phyloP scores from a whole-genome alignment of 2,888 invertebrate genomes.

The Limenitis camilla region DNA sequence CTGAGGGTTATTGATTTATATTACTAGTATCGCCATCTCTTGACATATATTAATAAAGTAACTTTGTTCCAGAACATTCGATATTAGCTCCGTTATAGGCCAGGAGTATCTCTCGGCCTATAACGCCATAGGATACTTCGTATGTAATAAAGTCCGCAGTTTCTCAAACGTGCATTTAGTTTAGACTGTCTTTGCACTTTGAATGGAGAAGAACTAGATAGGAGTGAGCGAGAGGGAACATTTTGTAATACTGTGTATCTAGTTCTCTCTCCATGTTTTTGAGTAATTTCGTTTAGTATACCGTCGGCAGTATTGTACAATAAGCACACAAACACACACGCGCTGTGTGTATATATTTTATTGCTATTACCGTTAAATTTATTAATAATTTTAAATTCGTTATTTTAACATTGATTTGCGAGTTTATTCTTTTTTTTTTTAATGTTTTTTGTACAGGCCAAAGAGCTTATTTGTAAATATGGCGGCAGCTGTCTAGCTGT shows the following conservation, averaged over 20 bases:
- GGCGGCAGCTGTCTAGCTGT: slow-evolving; percentile 57
- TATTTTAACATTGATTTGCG: slow-evolving; percentile 55
- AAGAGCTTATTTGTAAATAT: slow-evolving; percentile 72
- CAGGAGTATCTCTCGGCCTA: slow-evolving; percentile 12
- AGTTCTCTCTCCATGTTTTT: neutral
- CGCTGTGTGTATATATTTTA: slow-evolving; percentile 42
- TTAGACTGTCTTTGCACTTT: slow-evolving; percentile 14
- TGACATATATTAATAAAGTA: no score
- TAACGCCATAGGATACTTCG: slow-evolving; percentile 19
- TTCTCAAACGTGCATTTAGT: slow-evolving; percentile 36
- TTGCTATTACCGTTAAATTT: slow-evolving; percentile 54
- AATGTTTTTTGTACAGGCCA: slow-evolving; percentile 66
- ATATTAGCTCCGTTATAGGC: slow-evolving; percentile 6
- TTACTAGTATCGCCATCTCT: no score
- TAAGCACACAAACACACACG: slow-evolving; percentile 29
- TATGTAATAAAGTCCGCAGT: slow-evolving; percentile 17
- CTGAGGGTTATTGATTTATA: no score
- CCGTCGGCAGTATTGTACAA: slow-evolving; percentile 52
- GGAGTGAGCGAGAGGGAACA: no score
- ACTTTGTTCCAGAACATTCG: slow-evolving; percentile 1
- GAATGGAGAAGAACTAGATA: neutral
- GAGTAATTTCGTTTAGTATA: slow-evolving; percentile 12
- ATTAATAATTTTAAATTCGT: slow-evolving; percentile 69
- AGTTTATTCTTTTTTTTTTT: slow-evolving; percentile 49
- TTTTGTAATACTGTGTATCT: no score